Percentiles rank a stretch among this genome's conserved stretches.
Conservation (phyloP, 1,140 invertebrate species). For the Magallana gigas region DNA sequence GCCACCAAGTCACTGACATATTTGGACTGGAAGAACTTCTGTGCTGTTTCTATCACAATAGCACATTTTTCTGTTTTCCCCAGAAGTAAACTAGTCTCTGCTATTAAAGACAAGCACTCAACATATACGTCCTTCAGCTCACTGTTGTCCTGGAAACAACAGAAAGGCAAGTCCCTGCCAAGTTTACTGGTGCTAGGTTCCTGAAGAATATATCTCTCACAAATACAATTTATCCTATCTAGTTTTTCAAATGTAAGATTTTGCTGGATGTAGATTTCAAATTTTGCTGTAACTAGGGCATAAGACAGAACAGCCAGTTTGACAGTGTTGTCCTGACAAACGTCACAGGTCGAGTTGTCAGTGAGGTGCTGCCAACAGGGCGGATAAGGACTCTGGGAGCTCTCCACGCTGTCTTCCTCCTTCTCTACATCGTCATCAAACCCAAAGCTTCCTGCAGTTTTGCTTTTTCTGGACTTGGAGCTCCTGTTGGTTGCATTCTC, state of each 20-base stretch:
- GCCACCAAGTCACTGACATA: not conserved
- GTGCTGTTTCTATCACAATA: not conserved
- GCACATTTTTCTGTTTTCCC: not conserved
- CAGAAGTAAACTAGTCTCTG: not conserved
- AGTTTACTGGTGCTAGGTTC: not conserved
- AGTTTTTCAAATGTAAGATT: conserved; percentile 6
- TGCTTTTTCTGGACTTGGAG: conserved; percentile 12
- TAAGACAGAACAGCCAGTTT: conserved; percentile 27
- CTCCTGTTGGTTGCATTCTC: not conserved
- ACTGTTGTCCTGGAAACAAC: not conserved
- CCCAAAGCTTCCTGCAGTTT: not conserved
- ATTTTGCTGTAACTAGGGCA: not conserved
- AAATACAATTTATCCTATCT: conserved; percentile 15
- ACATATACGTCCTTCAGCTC: not conserved
- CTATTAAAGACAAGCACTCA: conserved; percentile 30
- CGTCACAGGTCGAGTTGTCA: conserved; percentile 38
- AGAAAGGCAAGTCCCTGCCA: not conserved
- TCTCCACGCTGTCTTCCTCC: not conserved
- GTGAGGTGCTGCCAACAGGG: conserved; percentile 37
- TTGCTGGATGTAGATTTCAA: not conserved
- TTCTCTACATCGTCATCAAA: conserved; percentile 18
- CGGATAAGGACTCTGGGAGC: not conserved
- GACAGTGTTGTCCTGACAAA: conserved; percentile 37
- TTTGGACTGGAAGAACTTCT: not conserved
- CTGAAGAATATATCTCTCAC: not conserved